Conservation (phyloP, 2,888 invertebrate genomes). For the Pristionchus entomophagus region DNA sequence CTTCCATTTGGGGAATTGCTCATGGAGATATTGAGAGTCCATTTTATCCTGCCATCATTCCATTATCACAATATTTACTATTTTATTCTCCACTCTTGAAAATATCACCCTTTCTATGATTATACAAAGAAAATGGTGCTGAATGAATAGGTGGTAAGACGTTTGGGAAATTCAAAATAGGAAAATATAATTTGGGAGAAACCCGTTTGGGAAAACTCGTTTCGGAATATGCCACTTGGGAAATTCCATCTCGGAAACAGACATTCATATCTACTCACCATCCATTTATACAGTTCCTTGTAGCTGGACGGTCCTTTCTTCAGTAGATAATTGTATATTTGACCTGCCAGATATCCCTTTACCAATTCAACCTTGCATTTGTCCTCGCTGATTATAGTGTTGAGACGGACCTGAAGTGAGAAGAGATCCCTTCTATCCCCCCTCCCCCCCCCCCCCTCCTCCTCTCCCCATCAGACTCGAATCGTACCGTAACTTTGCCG, state of each 20-base stretch:
- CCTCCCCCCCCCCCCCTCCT: neutral
- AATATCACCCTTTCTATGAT: neutral
- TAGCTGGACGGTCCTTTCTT: neutral
- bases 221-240: too few relatives aligned
- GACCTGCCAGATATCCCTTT: neutral
- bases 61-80: too few relatives aligned
- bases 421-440: neutral
- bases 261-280: neutral
- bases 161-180: too few relatives aligned
- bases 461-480: neutral
- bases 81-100: neutral
- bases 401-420: neutral
- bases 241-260: too few relatives aligned
- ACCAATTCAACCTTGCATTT: neutral
- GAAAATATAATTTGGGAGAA: too few relatives aligned
- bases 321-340: neutral
- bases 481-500: neutral
- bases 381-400: neutral
- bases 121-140: neutral
- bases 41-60: neutral
- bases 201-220: too few relatives aligned
- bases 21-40: neutral
- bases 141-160: too few relatives aligned
- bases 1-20: neutral
- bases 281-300: neutral